Conservation (phyloP, 2,113 vertebrate species). For the Picathartes gymnocephalus region DNA sequence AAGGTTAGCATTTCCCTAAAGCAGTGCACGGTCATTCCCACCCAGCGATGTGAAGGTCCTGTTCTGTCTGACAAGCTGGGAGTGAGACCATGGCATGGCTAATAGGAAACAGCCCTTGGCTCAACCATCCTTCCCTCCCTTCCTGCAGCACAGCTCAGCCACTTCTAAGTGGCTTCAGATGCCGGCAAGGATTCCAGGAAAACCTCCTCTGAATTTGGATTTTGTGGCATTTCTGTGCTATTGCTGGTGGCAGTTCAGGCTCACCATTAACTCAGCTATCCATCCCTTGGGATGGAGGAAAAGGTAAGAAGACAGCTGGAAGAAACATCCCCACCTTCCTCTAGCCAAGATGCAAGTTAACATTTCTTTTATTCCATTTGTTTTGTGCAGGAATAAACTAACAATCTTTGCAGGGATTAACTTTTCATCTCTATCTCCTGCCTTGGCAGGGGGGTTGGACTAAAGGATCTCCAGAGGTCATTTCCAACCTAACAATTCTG, state of each 20-base stretch:
- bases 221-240: background rate
- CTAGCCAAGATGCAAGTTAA: background rate
- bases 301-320: background rate
- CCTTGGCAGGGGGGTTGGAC: background rate
- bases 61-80: background rate
- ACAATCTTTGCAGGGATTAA: background rate
- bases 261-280: background rate
- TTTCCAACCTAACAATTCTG: background rate
- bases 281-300: background rate
- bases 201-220: background rate
- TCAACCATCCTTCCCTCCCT: background rate
- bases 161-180: background rate
- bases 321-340: background rate
- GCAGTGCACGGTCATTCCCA: background rate
- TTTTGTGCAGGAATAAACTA: background rate
- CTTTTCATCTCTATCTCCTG: background rate
- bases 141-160: background rate
- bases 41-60: fast-evolving
- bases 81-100: background rate
- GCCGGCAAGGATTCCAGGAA: background rate
- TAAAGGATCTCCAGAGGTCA: background rate
- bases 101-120: background rate
- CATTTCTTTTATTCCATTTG: background rate
- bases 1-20: background rate
- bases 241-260: background rate